These are phyloP conservation scores for Oreocharis arfaki DNA, from an alignment of 2,113 vertebrate genomes.

Conservation along the genomic window DNA sequence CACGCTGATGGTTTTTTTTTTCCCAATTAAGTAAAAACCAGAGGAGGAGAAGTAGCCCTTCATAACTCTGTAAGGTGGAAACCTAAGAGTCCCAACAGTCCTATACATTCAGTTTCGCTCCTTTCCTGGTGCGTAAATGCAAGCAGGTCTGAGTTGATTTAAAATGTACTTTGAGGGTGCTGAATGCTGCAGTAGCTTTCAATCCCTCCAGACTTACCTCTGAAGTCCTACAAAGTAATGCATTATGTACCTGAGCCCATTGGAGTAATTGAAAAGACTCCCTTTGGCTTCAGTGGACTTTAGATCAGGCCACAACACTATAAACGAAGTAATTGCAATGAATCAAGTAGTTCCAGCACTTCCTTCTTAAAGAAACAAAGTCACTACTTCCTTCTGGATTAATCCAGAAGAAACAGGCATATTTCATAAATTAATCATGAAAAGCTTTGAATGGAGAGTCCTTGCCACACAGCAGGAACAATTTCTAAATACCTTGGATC, in stretches of 20 bases:
- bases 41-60: neutral
- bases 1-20: neutral
- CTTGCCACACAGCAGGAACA: neutral
- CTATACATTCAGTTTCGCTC: neutral
- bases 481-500: neutral
- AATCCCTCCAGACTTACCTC: constrained; percentile 47
- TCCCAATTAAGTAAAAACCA: neutral
- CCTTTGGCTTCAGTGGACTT: constrained; percentile 26
- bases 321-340: constrained; percentile 10
- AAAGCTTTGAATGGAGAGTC: neutral
- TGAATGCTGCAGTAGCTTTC: neutral
- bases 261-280: neutral
- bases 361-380: neutral
- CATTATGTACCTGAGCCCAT: constrained; percentile 27
- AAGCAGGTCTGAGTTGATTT: neutral
- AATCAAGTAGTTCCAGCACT: neutral
- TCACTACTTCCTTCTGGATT: neutral
- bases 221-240: neutral
- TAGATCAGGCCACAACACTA: constrained; percentile 54
- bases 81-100: neutral
- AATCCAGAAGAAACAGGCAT: neutral
- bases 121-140: neutral
- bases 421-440: neutral
- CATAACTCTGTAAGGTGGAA: neutral
- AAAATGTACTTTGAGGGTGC: neutral